phyloP scores from a whole-genome alignment of 1,140 invertebrate species.

The Cotesia vestalis region DNA sequence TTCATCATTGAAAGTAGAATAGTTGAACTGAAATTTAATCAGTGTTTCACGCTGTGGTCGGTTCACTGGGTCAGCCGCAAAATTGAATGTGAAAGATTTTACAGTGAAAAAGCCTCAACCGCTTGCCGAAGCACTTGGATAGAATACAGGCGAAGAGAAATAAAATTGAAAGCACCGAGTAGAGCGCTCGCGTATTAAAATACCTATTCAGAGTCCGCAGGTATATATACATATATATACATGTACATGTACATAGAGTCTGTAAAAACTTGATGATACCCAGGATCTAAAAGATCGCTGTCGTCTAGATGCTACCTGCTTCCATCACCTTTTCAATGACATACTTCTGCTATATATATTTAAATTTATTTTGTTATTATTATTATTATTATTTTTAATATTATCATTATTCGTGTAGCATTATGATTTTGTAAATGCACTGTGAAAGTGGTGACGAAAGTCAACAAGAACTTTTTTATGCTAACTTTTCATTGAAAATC shows the following conservation, averaged over 20 bases:
- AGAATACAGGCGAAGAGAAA: background rate
- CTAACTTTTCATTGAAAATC: too few relatives aligned
- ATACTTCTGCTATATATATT: too few relatives aligned
- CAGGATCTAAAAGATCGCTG: too few relatives aligned
- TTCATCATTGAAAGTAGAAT: background rate
- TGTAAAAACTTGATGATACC: too few relatives aligned
- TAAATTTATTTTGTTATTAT: too few relatives aligned
- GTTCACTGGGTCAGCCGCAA: slow-evolving; percentile 10
- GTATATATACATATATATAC: slow-evolving; percentile 1
- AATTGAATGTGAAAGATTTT: slow-evolving; percentile 17
- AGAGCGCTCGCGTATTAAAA: background rate
- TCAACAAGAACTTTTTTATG: too few relatives aligned
- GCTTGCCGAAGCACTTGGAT: slow-evolving; percentile 1
- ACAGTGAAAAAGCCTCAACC: slow-evolving; percentile 6
- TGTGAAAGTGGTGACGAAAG: too few relatives aligned
- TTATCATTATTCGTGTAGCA: too few relatives aligned
- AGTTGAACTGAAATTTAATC: slow-evolving; percentile 6
- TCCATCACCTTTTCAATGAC: too few relatives aligned
- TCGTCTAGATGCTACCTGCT: background rate
- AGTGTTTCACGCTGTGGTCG: slow-evolving; percentile 12
- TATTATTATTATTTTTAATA: too few relatives aligned
- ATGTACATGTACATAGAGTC: too few relatives aligned
- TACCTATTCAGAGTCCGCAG: background rate
- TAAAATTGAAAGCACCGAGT: slow-evolving; percentile 6
- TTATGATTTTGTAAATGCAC: too few relatives aligned